These are phyloP conservation scores for Synanthedon tipuliformis DNA, from an alignment of 2,888 invertebrate species.

Conservation along the genomic window DNA sequence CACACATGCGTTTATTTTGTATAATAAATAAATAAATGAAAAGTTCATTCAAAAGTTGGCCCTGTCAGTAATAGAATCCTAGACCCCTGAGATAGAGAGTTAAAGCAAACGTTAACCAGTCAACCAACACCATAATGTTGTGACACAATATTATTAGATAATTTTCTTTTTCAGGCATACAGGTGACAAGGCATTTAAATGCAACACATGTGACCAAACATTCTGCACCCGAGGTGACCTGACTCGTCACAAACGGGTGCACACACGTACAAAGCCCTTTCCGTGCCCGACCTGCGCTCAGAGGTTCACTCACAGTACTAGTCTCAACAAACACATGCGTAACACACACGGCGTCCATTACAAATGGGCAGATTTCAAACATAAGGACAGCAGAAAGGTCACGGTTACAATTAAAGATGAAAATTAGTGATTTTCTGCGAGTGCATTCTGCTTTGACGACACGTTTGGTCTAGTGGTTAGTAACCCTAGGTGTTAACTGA, in stretches of 20 bases:
- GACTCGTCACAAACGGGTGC: constrained; percentile 44
- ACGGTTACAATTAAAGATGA: constrained; percentile 13
- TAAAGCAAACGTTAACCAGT: no score
- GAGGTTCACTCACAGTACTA: constrained; percentile 50
- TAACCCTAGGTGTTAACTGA: no score
- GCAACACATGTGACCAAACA: constrained; percentile 36
- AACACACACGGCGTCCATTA: constrained; percentile 47
- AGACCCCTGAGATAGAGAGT: no score
- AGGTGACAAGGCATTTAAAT: constrained; percentile 49
- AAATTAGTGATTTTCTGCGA: neutral
- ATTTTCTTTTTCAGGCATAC: constrained; percentile 37
- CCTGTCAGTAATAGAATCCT: no score
- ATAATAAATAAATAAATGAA: no score
- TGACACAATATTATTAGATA: no score
- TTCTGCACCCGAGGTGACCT: constrained; percentile 51
- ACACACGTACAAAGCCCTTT: constrained; percentile 54
- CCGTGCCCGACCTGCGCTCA: constrained; percentile 49
- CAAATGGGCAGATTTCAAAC: constrained; percentile 43
- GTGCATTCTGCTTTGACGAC: no score
- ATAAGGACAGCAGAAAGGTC: constrained; percentile 14
- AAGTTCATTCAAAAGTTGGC: no score
- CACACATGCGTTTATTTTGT: no score
- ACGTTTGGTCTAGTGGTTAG: no score
- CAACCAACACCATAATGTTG: neutral
- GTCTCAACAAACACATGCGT: constrained; percentile 59